These are phyloP conservation scores for Pectinophora gossypiella DNA, from an alignment of 1,140 invertebrate species.

Conservation along the genomic window DNA sequence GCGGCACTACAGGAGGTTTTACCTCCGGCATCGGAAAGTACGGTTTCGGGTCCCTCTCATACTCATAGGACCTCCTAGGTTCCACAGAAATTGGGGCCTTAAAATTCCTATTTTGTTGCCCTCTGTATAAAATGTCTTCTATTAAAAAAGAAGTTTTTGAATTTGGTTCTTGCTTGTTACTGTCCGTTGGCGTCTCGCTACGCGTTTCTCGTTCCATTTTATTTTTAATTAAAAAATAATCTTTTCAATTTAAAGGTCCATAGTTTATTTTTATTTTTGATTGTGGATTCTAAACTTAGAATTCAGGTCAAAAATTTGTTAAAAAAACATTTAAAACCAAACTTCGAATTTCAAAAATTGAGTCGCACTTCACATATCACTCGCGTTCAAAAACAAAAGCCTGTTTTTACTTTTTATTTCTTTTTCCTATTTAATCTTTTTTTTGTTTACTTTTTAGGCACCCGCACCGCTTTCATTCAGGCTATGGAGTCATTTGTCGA, in stretches of 20 bases:
- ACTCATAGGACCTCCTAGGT: slow-evolving; percentile 42
- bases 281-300: not conserved
- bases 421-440: too few species aligned
- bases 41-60: slow-evolving; percentile 41
- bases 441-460: too few species aligned
- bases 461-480: too few species aligned
- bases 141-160: slow-evolving; percentile 84
- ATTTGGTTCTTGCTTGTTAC: slow-evolving; percentile 45
- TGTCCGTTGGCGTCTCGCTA: slow-evolving; percentile 45
- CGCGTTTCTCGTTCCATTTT: slow-evolving; percentile 63
- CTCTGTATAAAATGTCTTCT: slow-evolving; percentile 86
- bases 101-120: slow-evolving; percentile 54
- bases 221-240: too few species aligned
- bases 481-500: too few species aligned
- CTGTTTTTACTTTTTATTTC: too few species aligned
- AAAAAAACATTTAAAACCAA: too few species aligned
- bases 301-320: too few species aligned
- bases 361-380: too few species aligned
- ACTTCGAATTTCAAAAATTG: too few species aligned
- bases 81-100: slow-evolving; percentile 46
- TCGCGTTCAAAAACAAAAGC: too few species aligned
- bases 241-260: too few species aligned
- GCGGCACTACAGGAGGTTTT: slow-evolving; percentile 54
- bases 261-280: slow-evolving; percentile 16
- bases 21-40: slow-evolving; percentile 59